Conservation (phyloP, 92 coral and sea anemone genomes). For the Phenganax marumi region DNA sequence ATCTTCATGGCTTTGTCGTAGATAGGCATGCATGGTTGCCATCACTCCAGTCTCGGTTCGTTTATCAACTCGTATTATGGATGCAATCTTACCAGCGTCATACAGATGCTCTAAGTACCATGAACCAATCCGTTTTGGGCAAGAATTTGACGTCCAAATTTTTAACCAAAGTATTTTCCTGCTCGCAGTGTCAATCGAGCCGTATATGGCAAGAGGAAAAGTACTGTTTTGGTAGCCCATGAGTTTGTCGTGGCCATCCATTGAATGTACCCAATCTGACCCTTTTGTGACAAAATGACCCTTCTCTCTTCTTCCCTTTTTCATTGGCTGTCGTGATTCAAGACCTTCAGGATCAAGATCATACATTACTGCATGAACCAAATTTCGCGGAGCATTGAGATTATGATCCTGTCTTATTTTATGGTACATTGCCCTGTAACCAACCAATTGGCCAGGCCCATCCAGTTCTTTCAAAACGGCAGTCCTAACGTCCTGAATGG, state of each 20-base stretch:
- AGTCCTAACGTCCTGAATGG: constrained; percentile 12
- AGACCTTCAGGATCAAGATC: neutral
- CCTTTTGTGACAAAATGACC: neutral
- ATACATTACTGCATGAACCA: neutral
- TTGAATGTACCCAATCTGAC: constrained; percentile 40
- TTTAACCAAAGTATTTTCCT: constrained; percentile 46
- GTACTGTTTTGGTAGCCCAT: constrained; percentile 23
- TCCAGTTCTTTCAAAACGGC: constrained; percentile 15
- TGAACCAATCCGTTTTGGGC: constrained; percentile 48
- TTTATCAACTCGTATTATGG: constrained; percentile 41
- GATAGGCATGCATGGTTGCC: constrained; percentile 41
- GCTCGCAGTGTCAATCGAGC: constrained; percentile 40
- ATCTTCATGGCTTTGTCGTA: constrained; percentile 45
- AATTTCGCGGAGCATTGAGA: constrained; percentile 26
- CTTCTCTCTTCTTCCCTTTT: neutral
- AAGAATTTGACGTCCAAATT: constrained; percentile 50
- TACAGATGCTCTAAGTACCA: constrained; percentile 46
- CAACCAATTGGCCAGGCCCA: constrained; percentile 21
- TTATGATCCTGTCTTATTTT: constrained; percentile 25
- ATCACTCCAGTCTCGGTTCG: neutral
- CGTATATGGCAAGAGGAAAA: constrained; percentile 7
- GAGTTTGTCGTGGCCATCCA: constrained; percentile 11
- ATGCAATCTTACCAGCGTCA: constrained; percentile 44
- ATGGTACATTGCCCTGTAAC: constrained; percentile 27
- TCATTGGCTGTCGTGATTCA: constrained; percentile 9